These are phyloP conservation scores for Stichodactyla mertensii DNA, from an alignment of 64 coral and sea anemone species.

Conservation along the genomic window DNA sequence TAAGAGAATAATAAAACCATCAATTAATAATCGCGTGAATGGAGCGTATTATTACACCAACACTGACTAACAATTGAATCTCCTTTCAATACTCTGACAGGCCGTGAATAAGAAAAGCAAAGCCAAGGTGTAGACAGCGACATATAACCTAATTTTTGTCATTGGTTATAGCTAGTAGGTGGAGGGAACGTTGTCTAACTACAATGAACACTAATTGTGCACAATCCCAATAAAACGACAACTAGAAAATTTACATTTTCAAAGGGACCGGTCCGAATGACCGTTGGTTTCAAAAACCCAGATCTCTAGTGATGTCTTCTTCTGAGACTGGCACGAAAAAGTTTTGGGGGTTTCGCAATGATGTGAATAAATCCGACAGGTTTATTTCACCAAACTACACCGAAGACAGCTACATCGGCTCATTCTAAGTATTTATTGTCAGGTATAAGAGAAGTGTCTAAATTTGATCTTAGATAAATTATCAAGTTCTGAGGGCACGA, in stretches of 20 bases:
- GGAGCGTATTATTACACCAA: constrained; percentile 42
- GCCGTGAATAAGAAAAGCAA: constrained; percentile 81
- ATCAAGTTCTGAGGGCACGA: constrained; percentile 53
- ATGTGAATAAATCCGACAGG: constrained; percentile 18
- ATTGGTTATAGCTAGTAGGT: constrained; percentile 49
- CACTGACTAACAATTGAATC: constrained; percentile 57
- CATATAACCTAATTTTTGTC: constrained; percentile 74
- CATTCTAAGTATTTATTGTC: constrained; percentile 80
- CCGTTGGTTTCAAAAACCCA: not conserved
- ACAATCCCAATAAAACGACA: constrained; percentile 29
- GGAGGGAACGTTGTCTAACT: constrained; percentile 33
- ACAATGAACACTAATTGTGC: constrained; percentile 53
- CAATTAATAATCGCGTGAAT: constrained; percentile 69
- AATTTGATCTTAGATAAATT: constrained; percentile 98
- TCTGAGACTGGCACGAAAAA: not conserved
- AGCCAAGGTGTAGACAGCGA: constrained; percentile 69
- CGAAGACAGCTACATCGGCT: constrained; percentile 78
- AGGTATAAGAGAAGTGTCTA: constrained; percentile 70
- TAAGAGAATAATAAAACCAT: constrained; percentile 37
- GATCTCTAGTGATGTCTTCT: not conserved
- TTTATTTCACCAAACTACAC: constrained; percentile 27
- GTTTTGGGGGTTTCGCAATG: not conserved
- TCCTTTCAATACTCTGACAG: constrained; percentile 70
- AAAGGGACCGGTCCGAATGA: not conserved
- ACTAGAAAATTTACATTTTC: not conserved